Base-by-base conservation (phyloP, 1,140 invertebrate species). In the Drosophila nannoptera region DNA sequence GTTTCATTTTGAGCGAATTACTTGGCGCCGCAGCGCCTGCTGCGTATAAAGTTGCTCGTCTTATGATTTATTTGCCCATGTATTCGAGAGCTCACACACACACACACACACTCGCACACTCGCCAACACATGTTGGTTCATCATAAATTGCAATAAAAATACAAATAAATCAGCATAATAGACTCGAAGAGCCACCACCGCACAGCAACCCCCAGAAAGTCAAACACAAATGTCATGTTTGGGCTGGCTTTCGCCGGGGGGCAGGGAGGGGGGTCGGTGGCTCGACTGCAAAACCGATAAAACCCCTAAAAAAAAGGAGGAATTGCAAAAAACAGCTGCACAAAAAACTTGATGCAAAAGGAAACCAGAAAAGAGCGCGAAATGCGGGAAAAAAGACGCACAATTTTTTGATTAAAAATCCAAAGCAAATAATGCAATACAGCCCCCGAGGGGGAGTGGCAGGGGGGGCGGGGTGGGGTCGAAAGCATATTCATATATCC, bases 111-210 rank as follows among this genome's bases (percentile, higher is more conserved):
- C 48, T 32, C 55, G 33, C 36, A 14, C 42, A 58, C 8, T 5
- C 29, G 11, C 16, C n/a, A n/a, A n/a, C n/a, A n/a, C n/a, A n/a
- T n/a, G 31, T 9, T 16, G 11, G 31, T 40, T 68, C 69, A 68
- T 73, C 73, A 80, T 80, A 80, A 84, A 86, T 86, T 80, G 80
- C 81, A 80, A 77, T 86, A 67, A 77, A 81, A 77, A 84, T 84
- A 71, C 59, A 84, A 86, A 84, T 86, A 84, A 84, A 84, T 84
- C 81, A 84, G 61, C 81, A 84, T 84, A 84, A 84, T 84, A 84
- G 74, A 86, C 77, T 64, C 59, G n/a, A 43, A 2, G 72, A 81
- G 48, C 74, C 74, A 80, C 73, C 68, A 75, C 73, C 75, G 70
- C 59, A 64, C 40, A 82, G 53, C 80, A 75, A 86, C 81, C 81